These are phyloP conservation scores for Nemoura dubitans DNA, from an alignment of 2,888 invertebrate genomes.

Conservation along the genomic window DNA sequence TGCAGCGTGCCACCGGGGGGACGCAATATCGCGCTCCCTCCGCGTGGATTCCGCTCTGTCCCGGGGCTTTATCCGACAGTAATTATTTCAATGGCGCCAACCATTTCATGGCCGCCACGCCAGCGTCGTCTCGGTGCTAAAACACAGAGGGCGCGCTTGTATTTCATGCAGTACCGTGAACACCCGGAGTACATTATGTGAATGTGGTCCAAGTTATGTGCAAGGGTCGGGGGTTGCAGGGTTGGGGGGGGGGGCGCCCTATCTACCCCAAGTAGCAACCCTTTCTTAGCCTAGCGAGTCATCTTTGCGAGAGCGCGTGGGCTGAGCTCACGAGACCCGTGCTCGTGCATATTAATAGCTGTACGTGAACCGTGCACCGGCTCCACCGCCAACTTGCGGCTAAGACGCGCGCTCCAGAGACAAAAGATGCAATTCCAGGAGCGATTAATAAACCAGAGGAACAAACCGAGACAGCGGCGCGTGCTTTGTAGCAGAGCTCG, in stretches of 20 bases:
- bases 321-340: background rate
- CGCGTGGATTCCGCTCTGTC: background rate
- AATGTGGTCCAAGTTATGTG: slow-evolving; percentile 1
- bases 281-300: background rate
- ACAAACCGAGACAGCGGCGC: slow-evolving; percentile 16
- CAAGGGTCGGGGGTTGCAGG: background rate
- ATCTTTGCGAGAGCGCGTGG: slow-evolving; percentile 4
- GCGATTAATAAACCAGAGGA: slow-evolving; percentile 37
- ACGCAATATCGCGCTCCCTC: background rate
- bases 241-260: background rate
- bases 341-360: slow-evolving; percentile 34
- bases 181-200: slow-evolving; percentile 26
- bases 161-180: background rate
- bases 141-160: background rate
- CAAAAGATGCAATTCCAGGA: slow-evolving; percentile 34
- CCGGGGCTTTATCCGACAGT: background rate
- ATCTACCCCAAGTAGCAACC: background rate
- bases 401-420: background rate
- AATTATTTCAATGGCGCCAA: background rate
- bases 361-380: background rate
- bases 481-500: background rate
- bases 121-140: too few species aligned
- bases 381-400: slow-evolving; percentile 30
- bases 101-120: too few species aligned
- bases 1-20: too few species aligned